A percentile compares a stretch with the other conserved stretches of the same genome.
phyloP scores from a whole-genome alignment of 2,888 invertebrate species.

The Xestia sexstrigata region DNA sequence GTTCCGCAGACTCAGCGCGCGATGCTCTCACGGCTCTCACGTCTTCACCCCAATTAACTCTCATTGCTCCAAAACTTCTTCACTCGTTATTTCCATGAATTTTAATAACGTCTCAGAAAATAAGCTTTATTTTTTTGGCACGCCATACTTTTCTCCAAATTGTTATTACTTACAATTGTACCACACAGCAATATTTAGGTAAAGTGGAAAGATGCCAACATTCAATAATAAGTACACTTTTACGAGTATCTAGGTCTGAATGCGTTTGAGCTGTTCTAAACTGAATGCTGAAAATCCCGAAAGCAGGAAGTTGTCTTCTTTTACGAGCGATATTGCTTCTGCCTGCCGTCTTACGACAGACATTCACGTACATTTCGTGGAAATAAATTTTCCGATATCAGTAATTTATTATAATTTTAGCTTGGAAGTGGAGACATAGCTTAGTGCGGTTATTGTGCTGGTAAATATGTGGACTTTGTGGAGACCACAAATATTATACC shows the following conservation, averaged over 20 bases:
- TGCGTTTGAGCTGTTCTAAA: constrained; percentile 66
- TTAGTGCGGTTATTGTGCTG: constrained; percentile 51
- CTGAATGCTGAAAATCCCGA: constrained; percentile 68
- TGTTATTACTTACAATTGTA: constrained; percentile 76
- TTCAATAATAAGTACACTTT: constrained; percentile 75
- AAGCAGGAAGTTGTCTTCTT: constrained; percentile 68
- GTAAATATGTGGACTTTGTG: constrained; percentile 50
- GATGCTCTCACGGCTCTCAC: constrained; percentile 63
- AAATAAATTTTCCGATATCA: constrained; percentile 51
- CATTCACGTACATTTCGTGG: constrained; percentile 37
- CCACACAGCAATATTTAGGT: constrained; percentile 77
- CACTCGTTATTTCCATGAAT: constrained; percentile 61
- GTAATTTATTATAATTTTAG: constrained; percentile 57
- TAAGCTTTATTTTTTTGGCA: constrained; percentile 73
- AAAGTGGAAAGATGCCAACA: constrained; percentile 82
- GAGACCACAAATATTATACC: constrained; percentile 35
- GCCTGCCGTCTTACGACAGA: constrained; percentile 52
- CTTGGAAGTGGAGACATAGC: constrained; percentile 28
- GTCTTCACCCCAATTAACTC: constrained; percentile 75
- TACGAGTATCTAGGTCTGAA: constrained; percentile 68
- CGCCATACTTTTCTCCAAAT: constrained; percentile 68
- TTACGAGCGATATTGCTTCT: constrained; percentile 66
- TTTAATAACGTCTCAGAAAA: constrained; percentile 68
- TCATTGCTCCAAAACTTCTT: constrained; percentile 62
- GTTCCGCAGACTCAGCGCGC: constrained; percentile 72